Conservation (phyloP, 2,113 vertebrate species). For the Psilopogon haemacephalus region DNA sequence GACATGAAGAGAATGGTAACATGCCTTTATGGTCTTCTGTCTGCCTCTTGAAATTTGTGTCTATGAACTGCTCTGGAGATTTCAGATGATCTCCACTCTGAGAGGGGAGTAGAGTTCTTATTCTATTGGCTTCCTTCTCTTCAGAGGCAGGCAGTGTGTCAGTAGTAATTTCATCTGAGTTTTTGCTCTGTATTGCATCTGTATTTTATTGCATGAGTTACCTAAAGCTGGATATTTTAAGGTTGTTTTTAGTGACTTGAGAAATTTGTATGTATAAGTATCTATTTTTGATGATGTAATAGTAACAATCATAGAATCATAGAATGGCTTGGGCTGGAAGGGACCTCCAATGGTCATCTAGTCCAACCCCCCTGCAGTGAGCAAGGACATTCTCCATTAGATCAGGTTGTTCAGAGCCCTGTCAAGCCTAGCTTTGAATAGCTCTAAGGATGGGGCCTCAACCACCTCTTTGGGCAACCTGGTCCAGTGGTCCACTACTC, state of each 20-base stretch:
- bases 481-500: too few species aligned
- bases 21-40: neutral
- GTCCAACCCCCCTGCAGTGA: too few species aligned
- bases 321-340: too few species aligned
- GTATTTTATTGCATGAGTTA: neutral
- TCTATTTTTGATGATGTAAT: slow-evolving; percentile 40
- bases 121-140: neutral
- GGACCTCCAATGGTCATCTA: too few species aligned
- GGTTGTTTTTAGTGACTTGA: slow-evolving; percentile 24
- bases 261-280: neutral
- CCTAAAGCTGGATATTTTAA: slow-evolving; percentile 39
- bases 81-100: neutral
- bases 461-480: too few species aligned
- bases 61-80: neutral
- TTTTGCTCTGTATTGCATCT: slow-evolving; percentile 2
- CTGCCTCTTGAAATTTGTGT: neutral
- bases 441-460: too few species aligned
- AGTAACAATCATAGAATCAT: neutral
- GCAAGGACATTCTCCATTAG: too few species aligned
- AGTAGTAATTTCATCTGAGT: neutral
- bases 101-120: neutral
- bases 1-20: neutral
- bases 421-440: too few species aligned
- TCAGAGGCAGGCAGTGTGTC: neutral
- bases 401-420: too few species aligned